Base-by-base conservation (phyloP, 2,888 invertebrate species). In the Blomia tropicalis region DNA sequence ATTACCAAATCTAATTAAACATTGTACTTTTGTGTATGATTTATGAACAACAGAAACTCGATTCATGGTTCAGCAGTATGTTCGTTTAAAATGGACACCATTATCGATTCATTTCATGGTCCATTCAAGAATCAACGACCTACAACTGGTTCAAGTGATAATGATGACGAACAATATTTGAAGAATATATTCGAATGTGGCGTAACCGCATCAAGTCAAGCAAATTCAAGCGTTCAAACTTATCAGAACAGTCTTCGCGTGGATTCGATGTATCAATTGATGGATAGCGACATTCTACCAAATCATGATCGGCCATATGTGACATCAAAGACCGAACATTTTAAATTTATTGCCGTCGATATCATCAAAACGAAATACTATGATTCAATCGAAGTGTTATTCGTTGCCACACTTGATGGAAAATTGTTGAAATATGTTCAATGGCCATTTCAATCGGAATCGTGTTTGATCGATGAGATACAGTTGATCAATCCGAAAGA, bases 21-120 rank as follows among this genome's bases (percentile, higher is more conserved):
- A 22, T 22, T 29, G 59, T 29, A n/a, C 5, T 47, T 47, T 27
- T 11, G n/a, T 47, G 22, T 29, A n/a, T n/a, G n/a, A n/a, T n/a
- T n/a, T n/a, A n/a, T n/a, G n/a, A n/a, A n/a, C n/a, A n/a, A n/a
- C 69, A 76, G 76, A 59, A 90, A 89, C 72, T 84, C 87, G 71
- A 87, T 93, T 69, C 81, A 84, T 3, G 92, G 91, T 14, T 89
- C 91, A 36, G 92, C 92, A 0, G 82, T 93, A 4, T 93, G 93
- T 72, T 82, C 87, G 2, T 93, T 85, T 77, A 89, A 86, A 73
- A 79, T 91, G 77, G 80, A 83, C 0, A 79, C 87, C 1, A 83
- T 93, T 30, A 80, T 84, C 65, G 77, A 79, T 0, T 84, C 87
- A 0, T 92, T 92, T 71, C 80, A 82, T 60, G 91, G 91, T 0